Conservation (phyloP, 2,888 invertebrate genomes). For the Labia minor region DNA sequence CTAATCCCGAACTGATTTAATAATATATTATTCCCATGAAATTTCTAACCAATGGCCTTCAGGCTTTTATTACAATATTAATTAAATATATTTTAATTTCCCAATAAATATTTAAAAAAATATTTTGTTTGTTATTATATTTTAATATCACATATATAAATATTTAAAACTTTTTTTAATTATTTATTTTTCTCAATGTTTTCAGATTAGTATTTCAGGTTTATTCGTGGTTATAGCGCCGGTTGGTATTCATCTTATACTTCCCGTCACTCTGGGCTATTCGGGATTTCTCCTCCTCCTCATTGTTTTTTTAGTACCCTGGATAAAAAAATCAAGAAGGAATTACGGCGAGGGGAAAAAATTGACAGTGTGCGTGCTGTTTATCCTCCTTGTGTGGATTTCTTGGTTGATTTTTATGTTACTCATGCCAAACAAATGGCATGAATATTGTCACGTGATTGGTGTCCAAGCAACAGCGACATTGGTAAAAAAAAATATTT, state of each 20-base stretch:
- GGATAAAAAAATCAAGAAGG: slow-evolving; percentile 50
- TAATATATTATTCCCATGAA: no score
- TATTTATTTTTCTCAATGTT: no score
- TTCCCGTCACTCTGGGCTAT: slow-evolving; percentile 43
- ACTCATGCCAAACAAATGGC: slow-evolving; percentile 31
- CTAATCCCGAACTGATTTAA: no score
- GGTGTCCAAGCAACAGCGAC: slow-evolving; percentile 53
- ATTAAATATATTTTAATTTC: no score
- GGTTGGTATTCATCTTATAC: not conserved
- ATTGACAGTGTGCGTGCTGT: slow-evolving; percentile 40
- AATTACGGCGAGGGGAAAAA: slow-evolving; percentile 54
- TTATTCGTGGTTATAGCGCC: not conserved
- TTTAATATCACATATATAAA: no score
- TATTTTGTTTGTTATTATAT: no score
- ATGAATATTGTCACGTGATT: slow-evolving; percentile 47
- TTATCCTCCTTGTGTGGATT: slow-evolving; percentile 47
- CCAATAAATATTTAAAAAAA: no score
- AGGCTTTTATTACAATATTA: no score
- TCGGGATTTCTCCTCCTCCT: slow-evolving; percentile 48
- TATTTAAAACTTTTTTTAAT: no score
- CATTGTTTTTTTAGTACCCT: slow-evolving; percentile 47
- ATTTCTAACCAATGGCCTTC: no score
- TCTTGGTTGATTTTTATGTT: slow-evolving; percentile 48
- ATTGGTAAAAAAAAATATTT: slow-evolving; percentile 29
- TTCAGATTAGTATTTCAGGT: slow-evolving; percentile 20